Conservation (phyloP, 2,113 vertebrate species). For the Camelus bactrianus region DNA sequence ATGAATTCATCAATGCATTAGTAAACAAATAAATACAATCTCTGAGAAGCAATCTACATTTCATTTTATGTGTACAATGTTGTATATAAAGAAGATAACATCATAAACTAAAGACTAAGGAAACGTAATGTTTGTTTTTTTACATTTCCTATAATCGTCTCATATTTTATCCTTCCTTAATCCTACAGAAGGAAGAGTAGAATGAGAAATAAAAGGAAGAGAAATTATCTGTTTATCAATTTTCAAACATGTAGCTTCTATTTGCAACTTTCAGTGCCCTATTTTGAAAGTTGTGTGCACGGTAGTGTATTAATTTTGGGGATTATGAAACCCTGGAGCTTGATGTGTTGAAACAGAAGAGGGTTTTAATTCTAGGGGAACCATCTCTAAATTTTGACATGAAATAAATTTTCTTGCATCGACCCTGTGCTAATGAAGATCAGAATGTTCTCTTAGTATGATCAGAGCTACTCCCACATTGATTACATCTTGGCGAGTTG, state of each 20-base stretch:
- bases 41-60: neutral
- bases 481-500: conserved; percentile 77
- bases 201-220: neutral
- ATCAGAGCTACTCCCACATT: conserved; percentile 65
- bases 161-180: neutral
- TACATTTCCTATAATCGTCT: neutral
- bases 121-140: neutral
- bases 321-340: conserved; percentile 52
- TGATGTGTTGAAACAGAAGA: conserved; percentile 46
- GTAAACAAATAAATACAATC: neutral
- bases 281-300: conserved; percentile 42
- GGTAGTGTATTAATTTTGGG: conserved; percentile 62
- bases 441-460: conserved; percentile 75
- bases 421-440: conserved; percentile 74
- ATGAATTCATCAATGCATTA: neutral
- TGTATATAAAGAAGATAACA: neutral
- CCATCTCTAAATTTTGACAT: conserved; percentile 54
- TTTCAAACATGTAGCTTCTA: conserved; percentile 20
- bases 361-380: conserved; percentile 60
- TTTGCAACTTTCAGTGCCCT: conserved; percentile 47
- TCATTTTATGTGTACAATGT: neutral
- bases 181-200: neutral
- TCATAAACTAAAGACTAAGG: neutral
- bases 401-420: conserved; percentile 69
- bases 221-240: neutral